Conservation (phyloP, 1,140 invertebrate genomes). For the Proales similis region DNA sequence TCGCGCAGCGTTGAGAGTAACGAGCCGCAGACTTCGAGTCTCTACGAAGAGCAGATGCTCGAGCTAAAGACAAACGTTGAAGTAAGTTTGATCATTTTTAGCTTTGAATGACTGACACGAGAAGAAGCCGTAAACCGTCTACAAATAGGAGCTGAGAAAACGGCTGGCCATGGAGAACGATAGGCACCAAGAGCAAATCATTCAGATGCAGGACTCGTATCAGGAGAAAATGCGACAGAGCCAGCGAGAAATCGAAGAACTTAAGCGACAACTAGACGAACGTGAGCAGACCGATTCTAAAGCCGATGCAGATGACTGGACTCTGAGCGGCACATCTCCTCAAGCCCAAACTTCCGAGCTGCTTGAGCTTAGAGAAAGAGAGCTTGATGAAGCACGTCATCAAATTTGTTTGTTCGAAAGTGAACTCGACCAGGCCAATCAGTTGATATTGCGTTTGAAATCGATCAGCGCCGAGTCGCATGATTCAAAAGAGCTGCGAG, state of each 20-base stretch:
- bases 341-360: neutral
- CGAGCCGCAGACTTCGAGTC: too few relatives aligned
- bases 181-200: slow-evolving; percentile 9
- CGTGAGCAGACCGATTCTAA: neutral
- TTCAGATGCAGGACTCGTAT: neutral
- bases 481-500: slow-evolving; percentile 5
- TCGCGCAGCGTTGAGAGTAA: neutral
- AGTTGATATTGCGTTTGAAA: slow-evolving; percentile 1
- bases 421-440: slow-evolving; percentile 14
- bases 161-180: slow-evolving; percentile 15
- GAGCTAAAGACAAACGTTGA: neutral
- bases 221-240: slow-evolving; percentile 3
- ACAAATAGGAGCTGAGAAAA: neutral
- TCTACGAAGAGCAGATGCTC: neutral
- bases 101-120: slow-evolving; percentile 16
- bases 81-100: neutral
- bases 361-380: neutral
- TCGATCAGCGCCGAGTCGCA: neutral
- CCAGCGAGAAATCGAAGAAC: slow-evolving; percentile 9
- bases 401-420: slow-evolving; percentile 14
- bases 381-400: neutral
- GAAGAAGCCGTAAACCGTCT: neutral
- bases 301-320: neutral
- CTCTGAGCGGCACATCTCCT: neutral
- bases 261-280: neutral